These are phyloP conservation scores for Muscidifurax raptorellus DNA, from an alignment of 1,140 invertebrate species.

Conservation along the genomic window DNA sequence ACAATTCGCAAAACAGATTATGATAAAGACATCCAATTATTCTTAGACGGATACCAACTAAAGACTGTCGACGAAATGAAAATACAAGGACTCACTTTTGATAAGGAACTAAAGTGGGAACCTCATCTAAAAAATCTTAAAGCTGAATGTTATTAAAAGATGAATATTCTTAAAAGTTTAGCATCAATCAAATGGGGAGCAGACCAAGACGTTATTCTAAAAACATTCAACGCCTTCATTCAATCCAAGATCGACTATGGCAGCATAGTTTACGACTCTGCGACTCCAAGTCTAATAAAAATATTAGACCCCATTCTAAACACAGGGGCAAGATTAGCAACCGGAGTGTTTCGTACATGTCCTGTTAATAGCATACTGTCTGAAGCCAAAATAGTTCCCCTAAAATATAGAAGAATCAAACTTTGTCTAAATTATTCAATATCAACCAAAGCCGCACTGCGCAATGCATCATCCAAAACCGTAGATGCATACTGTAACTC, in stretches of 20 bases:
- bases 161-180: slow-evolving; percentile 50
- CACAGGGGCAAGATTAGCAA: slow-evolving; percentile 31
- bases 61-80: slow-evolving; percentile 5
- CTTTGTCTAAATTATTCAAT: background rate
- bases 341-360: slow-evolving; percentile 50
- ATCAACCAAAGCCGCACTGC: background rate
- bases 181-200: slow-evolving; percentile 53
- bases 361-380: slow-evolving; percentile 6
- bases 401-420: background rate
- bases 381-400: background rate
- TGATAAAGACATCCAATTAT: background rate
- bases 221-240: slow-evolving; percentile 52
- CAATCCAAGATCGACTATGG: slow-evolving; percentile 59
- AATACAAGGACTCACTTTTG: background rate
- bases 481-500: background rate
- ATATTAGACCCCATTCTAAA: slow-evolving; percentile 48
- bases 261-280: slow-evolving; percentile 56
- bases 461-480: background rate
- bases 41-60: slow-evolving; percentile 29
- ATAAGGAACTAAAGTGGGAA: background rate
- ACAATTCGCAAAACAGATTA: slow-evolving; percentile 11
- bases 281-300: slow-evolving; percentile 46
- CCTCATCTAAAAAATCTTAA: slow-evolving; percentile 43
- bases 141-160: slow-evolving; percentile 46
- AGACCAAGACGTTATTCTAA: slow-evolving; percentile 53